Base-by-base conservation (phyloP, 2,888 invertebrate genomes). In the Cheilosia impressa region DNA sequence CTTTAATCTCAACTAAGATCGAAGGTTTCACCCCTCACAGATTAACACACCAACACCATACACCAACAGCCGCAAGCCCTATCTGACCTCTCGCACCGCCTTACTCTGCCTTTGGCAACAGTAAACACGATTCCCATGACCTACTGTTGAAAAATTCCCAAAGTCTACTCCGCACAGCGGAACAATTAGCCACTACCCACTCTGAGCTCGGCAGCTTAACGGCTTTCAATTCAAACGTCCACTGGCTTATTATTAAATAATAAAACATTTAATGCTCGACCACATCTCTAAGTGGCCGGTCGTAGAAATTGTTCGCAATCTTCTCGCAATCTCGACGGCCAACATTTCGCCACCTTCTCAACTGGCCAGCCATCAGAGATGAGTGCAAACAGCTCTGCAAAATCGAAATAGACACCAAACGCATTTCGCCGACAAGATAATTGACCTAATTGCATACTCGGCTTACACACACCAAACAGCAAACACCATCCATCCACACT, bases 361-460 rank as follows among this genome's bases (percentile, higher is more conserved):
- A 53, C 53, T 24, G 15, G 17, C 34, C 34, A 17, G 10, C n/a
- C 17, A 17, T n/a, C 55, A 34, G 10, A 55, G 62, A 43, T 43
- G 38, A 58, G 38, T 15, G 10, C 15, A n/a, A 38, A 34, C 19
- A 57, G n/a, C 1, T 27, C 27, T 27, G 6, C 4, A 6, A 60
- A 50, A 50, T 27, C 19, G 43, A 65, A 63, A 45, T 27, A 31
- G 57, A 43, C 60, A 73, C 34, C 62, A 55, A 80, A 77, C 77
- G 77, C 77, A 73, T 82, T 76, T 58, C 13, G 62, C 62, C 76
- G 75, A 76, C 75, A 72, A 85, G 68, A 85, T 85, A 80, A 80
- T 85, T 85, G 76, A 80, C 80, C 85, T 72, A 80, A 80, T 76
- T 85, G 80, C 84, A 72, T 76, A 80, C 68, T 27, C n/a, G 50